These are phyloP conservation scores for Cabera pusaria DNA, from an alignment of 2,888 invertebrate genomes.

Conservation along the genomic window DNA sequence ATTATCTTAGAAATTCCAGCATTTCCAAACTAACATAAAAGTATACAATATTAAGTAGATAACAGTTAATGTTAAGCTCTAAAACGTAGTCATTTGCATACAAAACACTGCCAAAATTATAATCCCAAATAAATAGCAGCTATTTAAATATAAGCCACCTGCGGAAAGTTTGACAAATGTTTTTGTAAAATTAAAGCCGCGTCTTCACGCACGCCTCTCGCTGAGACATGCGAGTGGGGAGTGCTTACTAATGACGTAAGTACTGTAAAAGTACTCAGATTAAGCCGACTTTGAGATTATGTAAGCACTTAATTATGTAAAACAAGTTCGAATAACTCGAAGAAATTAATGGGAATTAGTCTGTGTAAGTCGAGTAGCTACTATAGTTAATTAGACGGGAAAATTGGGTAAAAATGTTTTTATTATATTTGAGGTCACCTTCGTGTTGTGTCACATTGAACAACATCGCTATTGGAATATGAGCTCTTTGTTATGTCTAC, in stretches of 20 bases:
- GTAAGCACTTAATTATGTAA: constrained; percentile 22
- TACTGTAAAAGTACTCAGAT: constrained; percentile 23
- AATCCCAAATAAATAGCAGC: constrained; percentile 27
- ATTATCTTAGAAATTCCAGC: too few species aligned
- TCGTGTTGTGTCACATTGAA: too few species aligned
- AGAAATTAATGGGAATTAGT: constrained; percentile 16
- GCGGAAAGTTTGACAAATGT: constrained; percentile 30
- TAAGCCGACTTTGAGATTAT: constrained; percentile 26
- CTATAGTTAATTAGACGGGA: not conserved
- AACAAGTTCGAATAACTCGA: constrained; percentile 17
- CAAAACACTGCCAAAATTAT: constrained; percentile 21
- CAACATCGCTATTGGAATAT: too few species aligned
- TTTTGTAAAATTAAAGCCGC: constrained; percentile 22
- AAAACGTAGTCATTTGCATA: constrained; percentile 3
- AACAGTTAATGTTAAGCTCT: too few species aligned
- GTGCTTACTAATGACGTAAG: constrained; percentile 25
- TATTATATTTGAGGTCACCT: too few species aligned
- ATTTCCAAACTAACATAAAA: too few species aligned
- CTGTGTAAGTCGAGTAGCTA: constrained; percentile 1
- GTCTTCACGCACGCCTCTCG: constrained; percentile 9
- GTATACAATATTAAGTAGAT: too few species aligned
- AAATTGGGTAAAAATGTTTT: not conserved
- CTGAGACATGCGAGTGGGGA: constrained; percentile 14
- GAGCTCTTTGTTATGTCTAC: too few species aligned
- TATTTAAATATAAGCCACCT: constrained; percentile 29